Evolutionary conservation across 2,113 vertebrate genomes (phyloP).

Genomic region (Galeopterus variegatus): DNA sequence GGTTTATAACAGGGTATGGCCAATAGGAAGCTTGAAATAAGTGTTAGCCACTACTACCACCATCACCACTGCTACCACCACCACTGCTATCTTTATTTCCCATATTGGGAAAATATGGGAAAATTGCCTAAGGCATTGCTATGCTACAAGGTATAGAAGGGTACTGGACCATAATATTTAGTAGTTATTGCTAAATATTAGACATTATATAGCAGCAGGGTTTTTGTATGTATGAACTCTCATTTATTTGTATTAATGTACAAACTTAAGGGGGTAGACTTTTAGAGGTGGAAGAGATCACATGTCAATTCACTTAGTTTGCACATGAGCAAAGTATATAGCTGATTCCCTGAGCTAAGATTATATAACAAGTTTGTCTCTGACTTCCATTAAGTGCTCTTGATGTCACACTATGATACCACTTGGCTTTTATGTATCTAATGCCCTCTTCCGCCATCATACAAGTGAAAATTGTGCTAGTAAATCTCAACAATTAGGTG

Average conservation of each 20-base stretch:
- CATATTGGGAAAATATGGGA: not conserved
- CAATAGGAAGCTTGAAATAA: constrained; percentile 6
- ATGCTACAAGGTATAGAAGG: constrained; percentile 21
- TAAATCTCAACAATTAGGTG: constrained; percentile 21
- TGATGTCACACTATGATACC: not conserved
- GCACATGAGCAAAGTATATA: not conserved
- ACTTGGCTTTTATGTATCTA: not conserved
- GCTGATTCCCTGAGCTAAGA: not conserved
- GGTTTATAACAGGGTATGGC: constrained; percentile 44
- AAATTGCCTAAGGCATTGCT: not conserved
- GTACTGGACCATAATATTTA: not conserved
- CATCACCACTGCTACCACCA: not conserved
- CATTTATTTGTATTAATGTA: constrained; percentile 16
- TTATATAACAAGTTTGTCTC: not conserved
- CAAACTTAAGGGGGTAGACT: constrained; percentile 36
- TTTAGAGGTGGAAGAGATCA: not conserved
- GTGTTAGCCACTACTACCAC: constrained; percentile 20
- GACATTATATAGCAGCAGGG: not conserved
- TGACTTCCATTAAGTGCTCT: constrained; percentile 24
- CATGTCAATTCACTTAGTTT: not conserved
- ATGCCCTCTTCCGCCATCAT: not conserved
- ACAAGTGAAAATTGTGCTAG: constrained; percentile 50
- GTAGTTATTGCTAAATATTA: constrained; percentile 38
- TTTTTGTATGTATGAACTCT: constrained; percentile 30
- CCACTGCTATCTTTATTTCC: constrained; percentile 7